Base-by-base conservation (phyloP, 1,140 invertebrate genomes). In the Platorchestia sp. region DNA sequence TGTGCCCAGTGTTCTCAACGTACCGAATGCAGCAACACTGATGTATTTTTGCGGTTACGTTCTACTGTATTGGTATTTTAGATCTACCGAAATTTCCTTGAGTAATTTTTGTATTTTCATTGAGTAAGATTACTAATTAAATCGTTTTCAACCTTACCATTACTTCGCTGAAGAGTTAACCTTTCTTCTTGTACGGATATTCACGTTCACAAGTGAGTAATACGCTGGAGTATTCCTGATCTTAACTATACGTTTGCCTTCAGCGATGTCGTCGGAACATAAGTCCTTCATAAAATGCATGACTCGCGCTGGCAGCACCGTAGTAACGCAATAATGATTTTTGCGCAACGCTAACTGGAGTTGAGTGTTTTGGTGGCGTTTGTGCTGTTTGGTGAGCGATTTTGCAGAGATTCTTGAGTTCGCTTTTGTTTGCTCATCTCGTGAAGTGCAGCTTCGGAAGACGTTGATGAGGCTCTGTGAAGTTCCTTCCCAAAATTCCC, bases 311-410 rank as follows among this genome's bases (percentile, higher is more conserved):
- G 87, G 27, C 87, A 89, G 87, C n/a, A 19, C 41, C 87, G 5
- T 89, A 42, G n/a, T 89, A 89, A 89, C 43, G 87, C 87, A 42
- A 44, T 89, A 44, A 89, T 7, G 87, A 89, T 89, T 89, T 89
- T 89, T 89, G 87, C 7, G 87, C 59, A 44, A 41, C 87, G 36
- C 41, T 89, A 44, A 42, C 87, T 42, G 87, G 43, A 89, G 87
- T 36, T 42, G 87, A 89, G 87, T 89, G 87, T 89, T 89, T 89
- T 89, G 87, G 41, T 3, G 43, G 87, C 87, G 87, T 89, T 44
- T 89, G 41, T 89, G 10, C 41, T 89, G 87, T 89, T 89, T 89
- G 87, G 41, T 89, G 14, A 89, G 27, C 59, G 59, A 75, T 75
- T 75, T 75, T 75, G 59, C 59, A 36, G 59, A 51, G 47, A 86